Evolutionary conservation across 2,888 invertebrate species (phyloP).

Genomic region (Eupithecia exiguata): DNA sequence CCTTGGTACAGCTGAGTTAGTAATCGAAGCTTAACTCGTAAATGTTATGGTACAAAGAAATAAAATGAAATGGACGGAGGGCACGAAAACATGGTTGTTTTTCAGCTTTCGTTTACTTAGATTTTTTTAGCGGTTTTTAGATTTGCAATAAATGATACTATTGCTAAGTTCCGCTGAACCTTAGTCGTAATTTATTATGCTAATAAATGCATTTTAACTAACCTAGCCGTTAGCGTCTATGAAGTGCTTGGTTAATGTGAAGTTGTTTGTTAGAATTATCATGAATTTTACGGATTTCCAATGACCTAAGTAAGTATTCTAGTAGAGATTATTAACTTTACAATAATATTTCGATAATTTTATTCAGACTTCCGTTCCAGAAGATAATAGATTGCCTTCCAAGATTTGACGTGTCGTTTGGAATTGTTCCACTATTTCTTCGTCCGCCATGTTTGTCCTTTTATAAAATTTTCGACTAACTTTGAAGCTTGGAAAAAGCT

Average conservation of each 20-base stretch:
- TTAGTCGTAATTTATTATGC: conserved; percentile 52
- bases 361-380: background rate
- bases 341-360: background rate
- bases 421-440: conserved; percentile 52
- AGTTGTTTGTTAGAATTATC: conserved; percentile 67
- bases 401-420: conserved; percentile 79
- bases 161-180: conserved; percentile 52
- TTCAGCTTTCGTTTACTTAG: conserved; percentile 75
- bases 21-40: conserved; percentile 19
- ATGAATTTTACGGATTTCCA: conserved; percentile 69
- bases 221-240: conserved; percentile 69
- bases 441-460: conserved; percentile 83
- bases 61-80: conserved; percentile 61
- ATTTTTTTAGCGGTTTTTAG: conserved; percentile 59
- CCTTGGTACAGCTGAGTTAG: background rate
- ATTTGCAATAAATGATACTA: conserved; percentile 51
- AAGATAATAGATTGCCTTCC: conserved; percentile 50
- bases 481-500: conserved; percentile 38
- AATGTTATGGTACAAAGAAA: conserved; percentile 17
- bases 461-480: conserved; percentile 61
- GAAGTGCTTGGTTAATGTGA: conserved; percentile 67
- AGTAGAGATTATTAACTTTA: conserved; percentile 39
- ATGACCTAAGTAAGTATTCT: conserved; percentile 75
- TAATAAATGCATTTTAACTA: conserved; percentile 63
- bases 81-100: conserved; percentile 82